phyloP scores from a whole-genome alignment of 1,140 invertebrate genomes.

The Megathymus violae region DNA sequence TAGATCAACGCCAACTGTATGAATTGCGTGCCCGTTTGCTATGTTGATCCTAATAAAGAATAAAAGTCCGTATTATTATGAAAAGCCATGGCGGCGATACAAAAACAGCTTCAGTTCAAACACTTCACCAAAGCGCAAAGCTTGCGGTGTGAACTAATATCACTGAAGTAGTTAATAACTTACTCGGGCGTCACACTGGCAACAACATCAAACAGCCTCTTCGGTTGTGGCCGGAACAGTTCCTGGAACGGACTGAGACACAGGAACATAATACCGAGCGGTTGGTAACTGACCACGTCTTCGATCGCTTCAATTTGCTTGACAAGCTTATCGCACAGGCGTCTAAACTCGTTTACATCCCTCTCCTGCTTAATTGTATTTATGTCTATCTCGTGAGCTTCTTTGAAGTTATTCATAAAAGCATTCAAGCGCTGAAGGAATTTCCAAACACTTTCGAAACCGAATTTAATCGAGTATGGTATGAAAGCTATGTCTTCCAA shows the following conservation, averaged over 20 bases:
- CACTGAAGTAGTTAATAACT: slow-evolving; percentile 43
- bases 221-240: slow-evolving; percentile 87
- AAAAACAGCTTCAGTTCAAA: too few species aligned
- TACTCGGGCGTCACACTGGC: slow-evolving; percentile 63
- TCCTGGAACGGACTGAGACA: slow-evolving; percentile 89
- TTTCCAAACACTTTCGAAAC: slow-evolving; percentile 85
- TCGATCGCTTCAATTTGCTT: slow-evolving; percentile 86
- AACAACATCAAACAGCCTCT: slow-evolving; percentile 86
- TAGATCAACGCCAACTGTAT: too few species aligned
- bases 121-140: too few species aligned
- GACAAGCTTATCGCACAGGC: slow-evolving; percentile 85
- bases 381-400: slow-evolving; percentile 87
- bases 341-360: slow-evolving; percentile 84
- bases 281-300: slow-evolving; percentile 85
- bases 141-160: too few species aligned
- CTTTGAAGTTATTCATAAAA: slow-evolving; percentile 88
- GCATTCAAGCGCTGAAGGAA: slow-evolving; percentile 88
- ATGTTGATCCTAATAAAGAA: too few species aligned
- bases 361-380: slow-evolving; percentile 80
- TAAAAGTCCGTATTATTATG: too few species aligned
- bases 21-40: too few species aligned
- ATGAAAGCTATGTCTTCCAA: slow-evolving; percentile 81
- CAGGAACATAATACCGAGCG: slow-evolving; percentile 88
- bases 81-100: too few species aligned
- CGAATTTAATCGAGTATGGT: slow-evolving; percentile 83